Conservation (phyloP, 2,797 vertebrate species). For the Lateolabrax maculatus region DNA sequence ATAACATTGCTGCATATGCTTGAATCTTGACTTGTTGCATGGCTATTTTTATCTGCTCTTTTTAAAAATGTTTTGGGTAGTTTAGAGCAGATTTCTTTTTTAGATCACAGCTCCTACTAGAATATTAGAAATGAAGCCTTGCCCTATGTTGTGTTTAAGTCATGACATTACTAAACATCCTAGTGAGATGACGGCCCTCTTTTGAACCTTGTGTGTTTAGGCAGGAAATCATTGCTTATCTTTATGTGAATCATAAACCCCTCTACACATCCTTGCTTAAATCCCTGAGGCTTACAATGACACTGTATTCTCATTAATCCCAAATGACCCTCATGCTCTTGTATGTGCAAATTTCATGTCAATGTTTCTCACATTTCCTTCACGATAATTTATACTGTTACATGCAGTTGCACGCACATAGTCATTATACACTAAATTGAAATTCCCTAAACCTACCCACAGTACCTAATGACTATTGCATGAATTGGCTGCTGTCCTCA, state of each 20-base stretch:
- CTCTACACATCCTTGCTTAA: conserved; percentile 71
- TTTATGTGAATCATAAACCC: conserved; percentile 69
- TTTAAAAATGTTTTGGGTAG: conserved; percentile 28
- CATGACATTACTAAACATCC: conserved; percentile 22
- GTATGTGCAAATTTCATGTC: conserved; percentile 70
- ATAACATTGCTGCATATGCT: conserved; percentile 52
- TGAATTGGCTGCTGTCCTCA: conserved; percentile 74
- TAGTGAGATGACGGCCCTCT: conserved; percentile 42
- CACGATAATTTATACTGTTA: conserved; percentile 62
- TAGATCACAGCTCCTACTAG: conserved; percentile 41
- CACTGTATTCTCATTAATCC: conserved; percentile 65
- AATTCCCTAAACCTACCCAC: conserved; percentile 54
- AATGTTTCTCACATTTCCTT: conserved; percentile 64
- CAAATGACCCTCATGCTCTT: conserved; percentile 68
- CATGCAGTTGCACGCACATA: conserved; percentile 67
- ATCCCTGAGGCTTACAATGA: conserved; percentile 69
- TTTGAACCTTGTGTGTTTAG: conserved; percentile 59
- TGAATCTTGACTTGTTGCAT: conserved; percentile 64
- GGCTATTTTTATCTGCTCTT: conserved; percentile 58
- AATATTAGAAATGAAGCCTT: conserved; percentile 31
- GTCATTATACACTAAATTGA: conserved; percentile 43
- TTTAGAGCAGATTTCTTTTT: conserved; percentile 20
- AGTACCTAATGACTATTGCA: conserved; percentile 74
- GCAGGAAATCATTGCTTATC: conserved; percentile 72
- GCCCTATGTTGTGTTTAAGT: conserved; percentile 40